phyloP scores from a whole-genome alignment of 2,888 invertebrate species.

The Papilio elwesi region DNA sequence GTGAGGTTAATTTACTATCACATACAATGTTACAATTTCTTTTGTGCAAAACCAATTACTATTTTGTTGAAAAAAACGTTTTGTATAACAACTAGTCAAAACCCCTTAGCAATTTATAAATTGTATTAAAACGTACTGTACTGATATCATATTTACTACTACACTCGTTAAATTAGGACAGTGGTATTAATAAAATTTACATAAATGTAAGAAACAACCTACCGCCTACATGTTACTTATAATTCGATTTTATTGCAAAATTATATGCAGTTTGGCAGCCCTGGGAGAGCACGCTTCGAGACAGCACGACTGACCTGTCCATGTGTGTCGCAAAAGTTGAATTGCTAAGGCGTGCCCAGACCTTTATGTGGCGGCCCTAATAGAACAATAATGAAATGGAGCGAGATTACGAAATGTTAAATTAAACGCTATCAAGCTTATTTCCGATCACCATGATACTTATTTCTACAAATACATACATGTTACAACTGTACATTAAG shows the following conservation, averaged over 20 bases:
- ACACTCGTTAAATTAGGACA: neutral
- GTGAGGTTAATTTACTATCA: too few relatives aligned
- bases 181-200: neutral
- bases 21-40: too few relatives aligned
- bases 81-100: too few relatives aligned
- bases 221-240: conserved; percentile 2
- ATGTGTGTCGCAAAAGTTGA: conserved; percentile 60
- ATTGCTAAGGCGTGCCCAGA: conserved; percentile 46
- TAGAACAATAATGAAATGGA: conserved; percentile 35
- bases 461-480: neutral
- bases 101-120: too few relatives aligned
- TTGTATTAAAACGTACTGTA: neutral
- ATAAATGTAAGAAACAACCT: neutral
- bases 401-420: conserved; percentile 17
- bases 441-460: neutral
- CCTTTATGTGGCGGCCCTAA: conserved; percentile 36
- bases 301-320: conserved; percentile 71
- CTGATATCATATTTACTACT: neutral
- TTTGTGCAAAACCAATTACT: too few relatives aligned
- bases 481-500: too few relatives aligned
- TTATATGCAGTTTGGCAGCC: conserved; percentile 3
- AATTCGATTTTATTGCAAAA: conserved; percentile 5
- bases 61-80: too few relatives aligned
- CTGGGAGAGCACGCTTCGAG: conserved; percentile 36
- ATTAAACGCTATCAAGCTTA: neutral